phyloP scores from a whole-genome alignment of 2,113 vertebrate genomes.

The Alectura lathami region DNA sequence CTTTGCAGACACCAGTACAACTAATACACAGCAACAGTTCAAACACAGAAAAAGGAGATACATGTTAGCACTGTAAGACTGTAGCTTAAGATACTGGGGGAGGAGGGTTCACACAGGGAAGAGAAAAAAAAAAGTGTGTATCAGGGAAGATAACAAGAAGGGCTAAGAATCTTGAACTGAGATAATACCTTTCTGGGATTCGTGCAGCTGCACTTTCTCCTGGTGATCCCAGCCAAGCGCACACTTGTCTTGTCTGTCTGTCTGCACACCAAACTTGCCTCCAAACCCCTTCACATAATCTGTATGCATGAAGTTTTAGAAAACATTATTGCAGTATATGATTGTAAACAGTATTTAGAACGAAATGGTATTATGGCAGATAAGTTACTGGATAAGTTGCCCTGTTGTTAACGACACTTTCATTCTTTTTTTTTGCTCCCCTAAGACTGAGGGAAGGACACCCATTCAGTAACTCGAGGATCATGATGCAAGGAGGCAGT shows the following conservation, averaged over 20 bases:
- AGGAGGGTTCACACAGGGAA: background rate
- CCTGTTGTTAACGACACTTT: background rate
- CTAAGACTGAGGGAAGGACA: background rate
- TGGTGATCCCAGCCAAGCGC: constrained; percentile 98
- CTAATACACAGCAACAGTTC: background rate
- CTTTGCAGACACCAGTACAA: background rate
- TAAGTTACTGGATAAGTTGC: background rate
- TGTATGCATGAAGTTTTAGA: constrained; percentile 67
- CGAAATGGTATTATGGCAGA: background rate
- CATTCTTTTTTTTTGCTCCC: no score
- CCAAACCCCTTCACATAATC: constrained; percentile 97
- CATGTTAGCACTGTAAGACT: background rate
- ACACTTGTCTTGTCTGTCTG: constrained; percentile 95
- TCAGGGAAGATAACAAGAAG: background rate
- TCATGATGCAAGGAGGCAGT: background rate
- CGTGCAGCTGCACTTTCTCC: constrained; percentile 93
- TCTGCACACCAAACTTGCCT: constrained; percentile 97
- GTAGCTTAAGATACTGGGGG: background rate
- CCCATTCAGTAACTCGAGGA: background rate
- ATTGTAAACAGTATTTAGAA: background rate
- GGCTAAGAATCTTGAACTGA: background rate
- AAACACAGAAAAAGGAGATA: background rate
- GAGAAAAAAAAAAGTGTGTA: background rate
- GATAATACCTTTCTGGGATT: constrained; percentile 95
- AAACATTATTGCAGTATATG: background rate